Evolutionary conservation across 2,113 vertebrate species (phyloP), one percentile per base, ranked within the genome.

Genomic region (Delphinapterus leucas): DNA sequence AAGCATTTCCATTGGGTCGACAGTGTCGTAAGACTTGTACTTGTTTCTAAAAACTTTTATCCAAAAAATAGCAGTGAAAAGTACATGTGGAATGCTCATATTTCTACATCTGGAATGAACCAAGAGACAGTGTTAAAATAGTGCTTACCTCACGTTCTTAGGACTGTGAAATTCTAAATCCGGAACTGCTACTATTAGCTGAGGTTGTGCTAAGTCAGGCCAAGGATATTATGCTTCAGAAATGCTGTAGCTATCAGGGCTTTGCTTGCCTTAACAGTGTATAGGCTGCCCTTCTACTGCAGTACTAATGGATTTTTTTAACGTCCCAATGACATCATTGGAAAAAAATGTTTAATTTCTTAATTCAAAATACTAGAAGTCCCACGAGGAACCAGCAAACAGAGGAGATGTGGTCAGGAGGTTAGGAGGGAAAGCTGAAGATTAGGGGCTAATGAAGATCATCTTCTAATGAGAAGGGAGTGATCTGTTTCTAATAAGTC

Each of bases 211-310:
- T 73, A 13, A 53, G 31, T 47, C 33, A 38, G 18, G 9, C 10
- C 18, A 15, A 49, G 33, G 36, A 67, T 38, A 49, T 1, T 6
- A 0, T 33, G 14, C 6, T 55, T 85, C 61, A 70, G 61, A 71
- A 41, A n/a, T 3, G 3, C 4, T 21, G 1, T 7, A 2, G 31
- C 36, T 13, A 0, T 6, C 15, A 3, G 9, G 1, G 15, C 15
- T 77, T 36, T 28, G 21, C 67, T 79, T 21, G 2, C 31, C 26
- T 38, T 60, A 31, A 20, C 20, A 14, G 6, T 11, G 2, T 0
- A 20, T 8, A n/a, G 8, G 4, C 10, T 91, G 5, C 1, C 13
- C 41, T 33, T 93, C 6, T 25, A 38, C 12, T 38, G 3, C 12
- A n/a, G 28, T 1, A 53, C 17, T 2, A 6, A 31, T 11, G 25